Percentiles rank a stretch among this genome's conserved stretches.
Conservation (phyloP, 2,113 vertebrate species). For the Piaya cayana region DNA sequence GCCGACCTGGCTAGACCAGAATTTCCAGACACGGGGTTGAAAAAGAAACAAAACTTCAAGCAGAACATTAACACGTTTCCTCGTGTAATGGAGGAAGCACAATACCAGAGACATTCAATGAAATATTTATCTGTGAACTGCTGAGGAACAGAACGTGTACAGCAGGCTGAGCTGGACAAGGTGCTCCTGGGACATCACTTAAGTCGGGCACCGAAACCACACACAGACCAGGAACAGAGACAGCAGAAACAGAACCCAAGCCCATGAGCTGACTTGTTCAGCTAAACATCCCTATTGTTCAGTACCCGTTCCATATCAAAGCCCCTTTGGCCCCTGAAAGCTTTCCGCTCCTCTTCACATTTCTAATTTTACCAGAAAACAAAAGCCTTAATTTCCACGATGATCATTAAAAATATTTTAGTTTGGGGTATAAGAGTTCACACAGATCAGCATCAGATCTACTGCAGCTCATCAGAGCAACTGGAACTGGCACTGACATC, state of each 20-base stretch:
- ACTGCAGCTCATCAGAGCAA: not conserved
- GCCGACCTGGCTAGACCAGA: not conserved
- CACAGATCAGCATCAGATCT: not conserved
- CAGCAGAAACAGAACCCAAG: not conserved
- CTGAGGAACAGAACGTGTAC: not conserved
- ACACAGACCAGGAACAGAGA: not conserved
- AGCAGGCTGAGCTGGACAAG: not conserved
- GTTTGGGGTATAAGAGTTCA: not conserved
- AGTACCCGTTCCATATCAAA: rapidly evolving
- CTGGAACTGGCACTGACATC: no score
- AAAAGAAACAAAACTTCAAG: conserved; percentile 1
- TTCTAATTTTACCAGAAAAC: not conserved
- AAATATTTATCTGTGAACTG: not conserved
- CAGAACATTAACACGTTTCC: not conserved
- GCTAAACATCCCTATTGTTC: rapidly evolving
- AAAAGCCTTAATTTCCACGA: not conserved
- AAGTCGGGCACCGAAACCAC: not conserved
- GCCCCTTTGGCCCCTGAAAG: not conserved
- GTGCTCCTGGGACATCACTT: not conserved
- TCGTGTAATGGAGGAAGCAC: not conserved
- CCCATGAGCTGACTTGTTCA: not conserved
- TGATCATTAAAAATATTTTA: not conserved
- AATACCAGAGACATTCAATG: not conserved
- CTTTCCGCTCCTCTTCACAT: not conserved
- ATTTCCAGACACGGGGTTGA: not conserved